phyloP scores from a whole-genome alignment of 2,113 vertebrate genomes.

The Parus major region DNA sequence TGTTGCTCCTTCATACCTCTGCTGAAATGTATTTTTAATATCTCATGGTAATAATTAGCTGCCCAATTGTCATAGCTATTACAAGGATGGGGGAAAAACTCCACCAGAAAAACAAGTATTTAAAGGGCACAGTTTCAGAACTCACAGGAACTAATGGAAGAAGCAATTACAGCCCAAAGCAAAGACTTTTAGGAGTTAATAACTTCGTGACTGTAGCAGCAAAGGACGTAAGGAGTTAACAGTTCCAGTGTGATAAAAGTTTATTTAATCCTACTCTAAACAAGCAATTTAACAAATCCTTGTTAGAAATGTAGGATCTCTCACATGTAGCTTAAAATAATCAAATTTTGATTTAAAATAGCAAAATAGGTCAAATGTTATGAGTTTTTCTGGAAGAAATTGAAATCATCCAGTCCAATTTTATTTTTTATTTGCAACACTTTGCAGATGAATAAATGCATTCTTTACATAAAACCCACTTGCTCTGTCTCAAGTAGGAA shows the following conservation, averaged over 20 bases:
- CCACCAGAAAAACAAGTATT: background rate
- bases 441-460: background rate
- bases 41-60: background rate
- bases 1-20: background rate
- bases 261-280: conserved; percentile 44
- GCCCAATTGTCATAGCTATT: background rate
- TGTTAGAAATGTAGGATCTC: conserved; percentile 33
- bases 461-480: background rate
- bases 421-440: conserved; percentile 31
- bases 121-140: background rate
- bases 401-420: background rate
- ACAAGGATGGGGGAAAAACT: background rate
- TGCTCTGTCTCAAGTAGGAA: background rate
- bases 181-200: background rate
- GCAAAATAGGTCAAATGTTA: background rate
- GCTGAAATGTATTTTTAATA: background rate
- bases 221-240: background rate
- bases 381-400: background rate
- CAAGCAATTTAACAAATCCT: conserved; percentile 22
- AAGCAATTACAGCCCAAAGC: background rate
- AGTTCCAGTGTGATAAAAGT: background rate
- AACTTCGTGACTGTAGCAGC: background rate
- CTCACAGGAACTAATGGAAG: background rate
- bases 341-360: conserved; percentile 16
- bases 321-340: conserved; percentile 33